These are phyloP conservation scores for Nothobranchius kuhntae DNA, from an alignment of 2,113 vertebrate species.

Conservation along the genomic window DNA sequence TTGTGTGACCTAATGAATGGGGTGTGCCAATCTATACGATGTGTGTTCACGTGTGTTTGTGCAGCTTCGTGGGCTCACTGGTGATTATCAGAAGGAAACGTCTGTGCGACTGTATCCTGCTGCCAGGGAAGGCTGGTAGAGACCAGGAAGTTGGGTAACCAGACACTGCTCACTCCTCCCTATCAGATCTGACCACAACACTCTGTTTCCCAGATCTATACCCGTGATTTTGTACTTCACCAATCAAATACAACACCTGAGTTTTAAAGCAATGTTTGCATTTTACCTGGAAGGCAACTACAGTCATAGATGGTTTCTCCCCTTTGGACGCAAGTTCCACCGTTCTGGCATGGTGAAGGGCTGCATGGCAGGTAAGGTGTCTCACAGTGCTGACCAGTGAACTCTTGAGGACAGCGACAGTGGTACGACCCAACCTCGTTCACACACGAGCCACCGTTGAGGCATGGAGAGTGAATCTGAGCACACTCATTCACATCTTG, in stretches of 20 bases:
- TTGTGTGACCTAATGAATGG: conserved; percentile 31
- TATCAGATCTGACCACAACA: conserved; percentile 44
- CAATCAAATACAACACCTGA: neutral
- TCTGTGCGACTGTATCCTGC: conserved; percentile 70
- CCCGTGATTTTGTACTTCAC: conserved; percentile 1
- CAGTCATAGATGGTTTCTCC: conserved; percentile 91
- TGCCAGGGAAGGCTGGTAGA: conserved; percentile 55
- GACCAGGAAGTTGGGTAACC: conserved; percentile 2
- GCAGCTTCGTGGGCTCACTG: conserved; percentile 6
- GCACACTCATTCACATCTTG: conserved; percentile 93
- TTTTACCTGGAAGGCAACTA: conserved; percentile 92
- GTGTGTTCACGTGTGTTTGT: conserved; percentile 25
- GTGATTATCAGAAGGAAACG: conserved; percentile 71
- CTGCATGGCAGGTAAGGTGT: conserved; percentile 92
- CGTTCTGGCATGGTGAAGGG: conserved; percentile 75
- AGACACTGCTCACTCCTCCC: conserved; percentile 18
- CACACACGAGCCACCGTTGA: conserved; percentile 89
- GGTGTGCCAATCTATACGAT: conserved; percentile 41
- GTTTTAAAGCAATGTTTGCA: neutral
- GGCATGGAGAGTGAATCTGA: conserved; percentile 79
- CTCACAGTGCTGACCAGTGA: conserved; percentile 89
- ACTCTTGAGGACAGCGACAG: conserved; percentile 90
- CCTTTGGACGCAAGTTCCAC: conserved; percentile 94
- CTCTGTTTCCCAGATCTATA: conserved; percentile 33
- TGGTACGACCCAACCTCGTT: conserved; percentile 94